These are phyloP conservation scores for Cryptomyrus ogoouensis DNA, from an alignment of 2,113 vertebrate genomes.

Conservation along the genomic window DNA sequence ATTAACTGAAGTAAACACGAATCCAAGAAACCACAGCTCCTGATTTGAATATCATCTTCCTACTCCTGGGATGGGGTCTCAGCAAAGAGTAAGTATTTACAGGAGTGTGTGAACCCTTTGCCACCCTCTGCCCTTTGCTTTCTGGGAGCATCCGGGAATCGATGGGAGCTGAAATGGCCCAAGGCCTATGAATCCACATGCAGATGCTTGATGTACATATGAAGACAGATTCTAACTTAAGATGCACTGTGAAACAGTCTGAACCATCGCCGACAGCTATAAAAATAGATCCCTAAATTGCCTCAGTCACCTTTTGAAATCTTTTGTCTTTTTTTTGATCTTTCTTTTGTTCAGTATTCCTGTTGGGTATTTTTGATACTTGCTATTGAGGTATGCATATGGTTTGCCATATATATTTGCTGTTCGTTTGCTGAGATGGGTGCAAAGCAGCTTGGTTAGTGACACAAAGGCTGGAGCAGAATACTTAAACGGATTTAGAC, in stretches of 20 bases:
- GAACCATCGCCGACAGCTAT: background rate
- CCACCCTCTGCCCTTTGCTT: background rate
- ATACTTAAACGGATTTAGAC: background rate
- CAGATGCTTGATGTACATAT: background rate
- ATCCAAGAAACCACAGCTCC: background rate
- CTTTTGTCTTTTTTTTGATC: background rate
- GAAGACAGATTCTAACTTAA: background rate
- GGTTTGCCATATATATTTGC: background rate
- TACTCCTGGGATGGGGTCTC: background rate
- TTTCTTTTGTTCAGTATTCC: background rate
- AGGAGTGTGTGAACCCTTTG: background rate
- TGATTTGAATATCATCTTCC: background rate
- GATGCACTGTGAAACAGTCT: background rate
- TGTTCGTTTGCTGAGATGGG: background rate
- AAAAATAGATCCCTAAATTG: background rate
- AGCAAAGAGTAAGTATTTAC: background rate
- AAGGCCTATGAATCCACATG: background rate
- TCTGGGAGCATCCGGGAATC: background rate
- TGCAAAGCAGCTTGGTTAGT: too few relatives aligned
- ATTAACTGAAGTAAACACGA: background rate
- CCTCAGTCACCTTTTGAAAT: background rate
- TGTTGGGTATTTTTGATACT: background rate
- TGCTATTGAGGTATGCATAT: background rate
- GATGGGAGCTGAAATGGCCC: background rate
- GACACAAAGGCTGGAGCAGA: background rate